A percentile compares a stretch with the other conserved stretches of the same genome.
These are phyloP conservation scores for Pammene aurita DNA, from an alignment of 2,888 invertebrate genomes.

Conservation along the genomic window DNA sequence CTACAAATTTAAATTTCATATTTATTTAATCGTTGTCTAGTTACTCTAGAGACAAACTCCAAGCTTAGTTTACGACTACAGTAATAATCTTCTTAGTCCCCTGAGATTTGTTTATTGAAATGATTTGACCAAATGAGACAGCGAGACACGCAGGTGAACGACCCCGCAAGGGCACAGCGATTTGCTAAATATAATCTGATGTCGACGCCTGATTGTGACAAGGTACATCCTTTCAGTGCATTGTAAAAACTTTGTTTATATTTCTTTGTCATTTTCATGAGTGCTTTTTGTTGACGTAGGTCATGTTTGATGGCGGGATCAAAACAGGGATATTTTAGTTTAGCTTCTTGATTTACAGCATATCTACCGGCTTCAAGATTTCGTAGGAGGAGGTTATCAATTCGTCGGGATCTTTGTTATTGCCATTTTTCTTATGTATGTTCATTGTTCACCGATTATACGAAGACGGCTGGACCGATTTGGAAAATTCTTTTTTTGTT, in stretches of 20 bases:
- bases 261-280: not conserved
- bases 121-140: not conserved
- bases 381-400: too few species aligned
- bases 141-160: slow-evolving; percentile 6
- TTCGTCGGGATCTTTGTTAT: too few species aligned
- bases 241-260: slow-evolving; percentile 9
- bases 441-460: too few species aligned
- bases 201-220: slow-evolving; percentile 16
- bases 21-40: too few species aligned
- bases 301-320: too few species aligned
- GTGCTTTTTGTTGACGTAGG: not conserved
- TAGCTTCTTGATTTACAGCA: too few species aligned
- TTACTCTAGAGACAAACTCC: not conserved
- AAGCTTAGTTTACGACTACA: not conserved
- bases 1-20: too few species aligned
- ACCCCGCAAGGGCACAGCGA: slow-evolving; percentile 10
- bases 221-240: slow-evolving; percentile 4
- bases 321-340: too few species aligned
- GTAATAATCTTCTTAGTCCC: not conserved
- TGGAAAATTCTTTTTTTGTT: too few species aligned
- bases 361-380: too few species aligned
- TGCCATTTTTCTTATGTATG: too few species aligned
- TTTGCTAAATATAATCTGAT: slow-evolving; percentile 25
- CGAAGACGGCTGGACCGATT: too few species aligned
- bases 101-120: not conserved